Evolutionary conservation across 2,797 vertebrate genomes (phyloP), one percentile per base, ranked within the genome.

Genomic region (Acridotheres tristis): DNA sequence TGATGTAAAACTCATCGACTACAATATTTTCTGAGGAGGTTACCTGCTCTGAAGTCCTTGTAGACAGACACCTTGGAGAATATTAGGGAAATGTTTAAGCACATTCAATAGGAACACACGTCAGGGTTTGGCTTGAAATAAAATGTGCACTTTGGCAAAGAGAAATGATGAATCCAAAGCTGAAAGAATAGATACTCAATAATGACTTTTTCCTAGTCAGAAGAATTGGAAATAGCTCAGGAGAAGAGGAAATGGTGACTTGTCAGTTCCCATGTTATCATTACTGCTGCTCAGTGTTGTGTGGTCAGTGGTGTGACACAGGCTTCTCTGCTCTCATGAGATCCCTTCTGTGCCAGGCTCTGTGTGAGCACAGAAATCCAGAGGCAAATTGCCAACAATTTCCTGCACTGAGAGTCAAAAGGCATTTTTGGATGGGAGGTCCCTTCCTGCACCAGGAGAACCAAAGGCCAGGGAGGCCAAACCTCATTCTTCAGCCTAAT

Each of bases 31-130:
- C 86, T 85, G 77, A 68, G 95, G 94, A 89, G 76, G 87, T 93
- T 91, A 97, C 88, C 90, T 95, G 84, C 68, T 90, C 90, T 87
- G 27, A 95, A 91, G 79, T 74, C 50, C 67, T 90, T 55, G 29
- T 5, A 84, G 85, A 92, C 90, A 92, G 51, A 57, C 53, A 92
- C 76, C 79, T 90, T 85, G 63, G 89, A 94, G 94, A 94, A 50
- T 51, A 91, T 73, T 57, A 65, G 68, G 88, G 88, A 96, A 94
- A 90, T 20, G 32, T 88, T 96, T 81, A 73, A 96, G 76, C 79
- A 83, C 76, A 76, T 85, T 89, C 62, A 86, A 83, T 36, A 78
- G 87, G 73, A 93, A 58, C n/a, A 82, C 57, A 81, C 0, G 0
- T 71, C 73, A 88, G 27, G 62, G 34, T 34, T 94, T 93, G 84